These are phyloP conservation scores for Peromyscus melanophrys DNA, from an alignment of 2,797 vertebrate species.

Conservation along the genomic window DNA sequence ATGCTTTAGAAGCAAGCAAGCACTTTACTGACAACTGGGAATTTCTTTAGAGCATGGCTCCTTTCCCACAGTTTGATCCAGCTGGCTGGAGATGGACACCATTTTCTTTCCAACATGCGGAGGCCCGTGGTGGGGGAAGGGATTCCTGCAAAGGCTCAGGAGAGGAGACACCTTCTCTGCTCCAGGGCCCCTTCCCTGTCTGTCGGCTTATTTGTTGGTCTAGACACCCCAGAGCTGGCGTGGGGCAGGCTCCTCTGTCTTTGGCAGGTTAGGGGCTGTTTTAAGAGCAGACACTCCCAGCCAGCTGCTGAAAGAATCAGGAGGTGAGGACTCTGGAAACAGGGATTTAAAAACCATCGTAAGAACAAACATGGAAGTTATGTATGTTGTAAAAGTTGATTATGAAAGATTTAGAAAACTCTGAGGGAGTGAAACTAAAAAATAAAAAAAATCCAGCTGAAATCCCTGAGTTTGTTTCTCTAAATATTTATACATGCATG, in stretches of 20 bases:
- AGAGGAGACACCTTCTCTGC: neutral
- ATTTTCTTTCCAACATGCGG: neutral
- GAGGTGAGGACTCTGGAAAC: neutral
- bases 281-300: neutral
- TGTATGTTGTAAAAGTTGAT: neutral
- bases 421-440: neutral
- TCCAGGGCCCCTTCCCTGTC: neutral
- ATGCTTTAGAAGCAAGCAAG: neutral
- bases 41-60: neutral
- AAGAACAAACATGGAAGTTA: neutral
- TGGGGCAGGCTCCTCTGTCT: neutral
- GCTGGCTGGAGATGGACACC: neutral
- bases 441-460: neutral
- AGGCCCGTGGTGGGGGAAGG: neutral
- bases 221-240: neutral
- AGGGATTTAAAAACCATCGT: neutral
- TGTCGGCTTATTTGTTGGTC: neutral
- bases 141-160: neutral
- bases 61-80: neutral
- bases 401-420: slow-evolving; percentile 4
- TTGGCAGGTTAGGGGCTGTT: neutral
- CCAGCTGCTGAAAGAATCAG: neutral
- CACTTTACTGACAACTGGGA: neutral
- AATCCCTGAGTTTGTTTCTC: neutral
- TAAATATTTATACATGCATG: neutral